Evolutionary conservation across 1,140 invertebrate species (phyloP).

Genomic region (Pseudomyrmex gracilis): DNA sequence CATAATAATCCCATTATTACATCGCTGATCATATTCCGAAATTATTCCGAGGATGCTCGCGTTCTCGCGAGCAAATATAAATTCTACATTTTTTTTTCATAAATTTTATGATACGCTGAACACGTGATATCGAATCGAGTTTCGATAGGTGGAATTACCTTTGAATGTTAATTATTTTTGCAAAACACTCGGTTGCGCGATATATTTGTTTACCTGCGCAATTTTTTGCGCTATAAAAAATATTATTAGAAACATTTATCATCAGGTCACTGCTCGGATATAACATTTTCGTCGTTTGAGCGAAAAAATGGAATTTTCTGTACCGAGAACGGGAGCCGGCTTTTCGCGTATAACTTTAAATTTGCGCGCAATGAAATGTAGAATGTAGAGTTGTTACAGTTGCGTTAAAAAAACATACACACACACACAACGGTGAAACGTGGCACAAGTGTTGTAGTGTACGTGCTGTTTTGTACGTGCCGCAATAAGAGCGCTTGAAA

Average conservation of each 20-base stretch:
- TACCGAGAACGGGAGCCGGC: neutral
- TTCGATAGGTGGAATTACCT: neutral
- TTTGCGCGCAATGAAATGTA: slow-evolving; percentile 26
- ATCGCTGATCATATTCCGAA: slow-evolving; percentile 13
- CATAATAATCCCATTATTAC: slow-evolving; percentile 54
- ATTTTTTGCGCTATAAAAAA: slow-evolving; percentile 6
- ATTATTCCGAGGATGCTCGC: slow-evolving; percentile 19
- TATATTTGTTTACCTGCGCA: neutral
- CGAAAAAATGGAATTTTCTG: slow-evolving; percentile 27
- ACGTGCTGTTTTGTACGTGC: neutral
- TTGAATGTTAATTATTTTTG: slow-evolving; percentile 5
- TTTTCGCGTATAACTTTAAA: slow-evolving; percentile 28
- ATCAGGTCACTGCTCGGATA: slow-evolving; percentile 8
- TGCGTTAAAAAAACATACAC: slow-evolving; percentile 19
- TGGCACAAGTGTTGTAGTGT: neutral
- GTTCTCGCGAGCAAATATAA: neutral
- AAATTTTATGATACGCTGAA: slow-evolving; percentile 5
- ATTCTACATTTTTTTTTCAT: slow-evolving; percentile 39
- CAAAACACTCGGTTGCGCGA: neutral
- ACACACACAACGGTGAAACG: neutral
- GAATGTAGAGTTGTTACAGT: slow-evolving; percentile 14
- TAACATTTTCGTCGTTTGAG: slow-evolving; percentile 13
- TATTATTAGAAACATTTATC: slow-evolving; percentile 38
- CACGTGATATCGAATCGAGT: neutral
- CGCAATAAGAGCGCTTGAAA: slow-evolving; percentile 31